Evolutionary conservation across 2,888 invertebrate species (phyloP).

Genomic region (Andrena chrysosceles): DNA sequence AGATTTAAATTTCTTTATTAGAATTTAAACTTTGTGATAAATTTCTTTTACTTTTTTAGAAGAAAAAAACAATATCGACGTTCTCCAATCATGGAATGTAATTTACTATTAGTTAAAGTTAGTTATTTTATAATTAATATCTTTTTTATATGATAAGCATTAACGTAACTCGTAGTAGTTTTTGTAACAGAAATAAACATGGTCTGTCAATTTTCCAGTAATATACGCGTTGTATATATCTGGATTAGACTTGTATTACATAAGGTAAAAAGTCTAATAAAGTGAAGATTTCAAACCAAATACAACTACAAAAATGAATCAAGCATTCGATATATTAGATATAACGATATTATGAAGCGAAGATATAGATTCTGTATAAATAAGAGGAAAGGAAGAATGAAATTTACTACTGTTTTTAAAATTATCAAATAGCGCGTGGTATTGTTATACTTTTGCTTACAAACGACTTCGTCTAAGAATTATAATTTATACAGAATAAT

Average conservation of each 20-base stretch:
- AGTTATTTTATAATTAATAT: constrained; percentile 69
- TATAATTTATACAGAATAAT: constrained; percentile 11
- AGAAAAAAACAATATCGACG: constrained; percentile 44
- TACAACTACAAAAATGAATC: constrained; percentile 28
- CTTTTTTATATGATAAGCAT: constrained; percentile 73
- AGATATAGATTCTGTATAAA: constrained; percentile 41
- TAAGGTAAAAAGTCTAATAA: constrained; percentile 62
- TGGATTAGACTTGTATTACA: constrained; percentile 63
- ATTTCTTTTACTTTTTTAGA: constrained; percentile 68
- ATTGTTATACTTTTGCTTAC: constrained; percentile 30
- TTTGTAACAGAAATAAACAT: constrained; percentile 71
- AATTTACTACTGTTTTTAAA: constrained; percentile 43
- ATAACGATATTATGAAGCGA: constrained; percentile 36
- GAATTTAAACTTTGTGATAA: constrained; percentile 71
- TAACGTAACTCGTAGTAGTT: constrained; percentile 68
- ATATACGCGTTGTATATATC: constrained; percentile 62
- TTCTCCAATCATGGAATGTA: constrained; percentile 63
- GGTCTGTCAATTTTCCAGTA: constrained; percentile 70
- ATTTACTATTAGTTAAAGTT: constrained; percentile 67
- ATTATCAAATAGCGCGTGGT: constrained; percentile 31
- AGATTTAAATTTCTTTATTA: constrained; percentile 78
- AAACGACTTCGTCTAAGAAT: constrained; percentile 24
- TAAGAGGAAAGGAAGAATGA: constrained; percentile 7
- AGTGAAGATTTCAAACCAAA: constrained; percentile 51
- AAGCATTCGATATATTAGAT: constrained; percentile 35